Evolutionary conservation across 2,113 vertebrate genomes (phyloP), one percentile per base, ranked within the genome.

Genomic region (Calidris pygmaea): DNA sequence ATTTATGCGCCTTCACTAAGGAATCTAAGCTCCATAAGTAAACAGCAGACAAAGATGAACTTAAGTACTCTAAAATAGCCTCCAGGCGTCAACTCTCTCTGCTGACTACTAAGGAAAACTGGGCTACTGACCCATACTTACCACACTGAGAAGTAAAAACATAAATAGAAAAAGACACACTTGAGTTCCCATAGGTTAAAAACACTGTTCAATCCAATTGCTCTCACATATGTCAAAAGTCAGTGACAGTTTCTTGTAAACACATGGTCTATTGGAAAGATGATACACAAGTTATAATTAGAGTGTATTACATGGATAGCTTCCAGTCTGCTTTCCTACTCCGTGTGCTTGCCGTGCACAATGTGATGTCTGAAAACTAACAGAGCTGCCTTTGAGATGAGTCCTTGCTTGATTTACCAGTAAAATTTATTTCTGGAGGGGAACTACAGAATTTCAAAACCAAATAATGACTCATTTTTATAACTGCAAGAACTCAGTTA

Each of bases 231-330:
- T 1, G 1, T 90, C 90, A 93, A 81, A 94, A 79, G 63, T 12
- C 67, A 41, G 50, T 62, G 92, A 68, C 94, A 90, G 82, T 45
- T 88, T 62, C 85, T 85, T 3, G 63, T 92, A 95, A 96, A 84
- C 60, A 87, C 73, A 17, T 1, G 0, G 71, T 14, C 53, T 35
- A 13, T 21, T 55, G 70, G 91, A 95, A 94, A 93, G 74, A 87
- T 91, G 89, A 89, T 71, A 79, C 53, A 78, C 9, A 12, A 79
- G 78, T 73, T 89, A 87, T 82, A 95, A 94, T 78, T 94, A 89
- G 77, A 82, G 35, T 8, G 0, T 48, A 45, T 79, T 76, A 58
- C 48, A 62, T 53, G 66, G 78, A 39, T 8, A 71, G 48, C n/a
- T 76, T 91, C 62, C 71, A 91, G 67, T 5, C 34, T 48, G 18